Evolutionary conservation across 2,797 vertebrate genomes (phyloP), one percentile per base, ranked within the genome.

Genomic region (Chelonia mydas): DNA sequence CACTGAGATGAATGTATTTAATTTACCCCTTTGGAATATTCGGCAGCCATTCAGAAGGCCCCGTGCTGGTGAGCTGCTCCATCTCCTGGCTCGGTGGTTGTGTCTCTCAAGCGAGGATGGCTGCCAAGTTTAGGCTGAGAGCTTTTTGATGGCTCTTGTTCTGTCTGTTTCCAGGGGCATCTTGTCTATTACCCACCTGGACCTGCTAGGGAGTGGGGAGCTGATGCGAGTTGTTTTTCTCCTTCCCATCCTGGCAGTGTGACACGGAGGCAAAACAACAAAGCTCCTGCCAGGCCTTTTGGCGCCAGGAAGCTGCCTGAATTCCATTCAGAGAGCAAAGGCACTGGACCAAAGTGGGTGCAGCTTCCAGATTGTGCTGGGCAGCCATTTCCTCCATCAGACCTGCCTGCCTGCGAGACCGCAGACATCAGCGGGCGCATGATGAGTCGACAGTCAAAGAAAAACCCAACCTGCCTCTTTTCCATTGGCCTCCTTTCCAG

Each of bases 1-100:
- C 41, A 33, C 81, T 1, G 97, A 98, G 97, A 98, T 97, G 97
- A 98, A 98, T 96, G 97, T 83, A 87, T 97, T 98, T 98, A 95
- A 98, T 98, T 98, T 98, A 91, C 96, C 92, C 97, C 96, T 95
- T 90, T 6, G 25, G 93, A 90, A 25, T 7, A 3, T 94, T 96
- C 94, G 47, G 95, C 94, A 92, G 94, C 92, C 78, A 16, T 53
- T 53, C 84, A 37, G 11, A 88, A 95, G 93, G 90, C 92, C 83
- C 59, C n/a, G 49, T 81, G 41, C 76, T 82, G 83, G 3, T 31
- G 54, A 89, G 79, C 83, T 81, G 80, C 55, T 91, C 51, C 13
- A 4, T 53, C 57, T 59, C 80, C 77, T 86, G 54, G 80, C 11
- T 8, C 15, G 3, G 41, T 88, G 61, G 33, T 78, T n/a, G 37